Evolutionary conservation across 2,113 vertebrate species (phyloP), one percentile per base, ranked within the genome.

Genomic region (Alosa alosa): DNA sequence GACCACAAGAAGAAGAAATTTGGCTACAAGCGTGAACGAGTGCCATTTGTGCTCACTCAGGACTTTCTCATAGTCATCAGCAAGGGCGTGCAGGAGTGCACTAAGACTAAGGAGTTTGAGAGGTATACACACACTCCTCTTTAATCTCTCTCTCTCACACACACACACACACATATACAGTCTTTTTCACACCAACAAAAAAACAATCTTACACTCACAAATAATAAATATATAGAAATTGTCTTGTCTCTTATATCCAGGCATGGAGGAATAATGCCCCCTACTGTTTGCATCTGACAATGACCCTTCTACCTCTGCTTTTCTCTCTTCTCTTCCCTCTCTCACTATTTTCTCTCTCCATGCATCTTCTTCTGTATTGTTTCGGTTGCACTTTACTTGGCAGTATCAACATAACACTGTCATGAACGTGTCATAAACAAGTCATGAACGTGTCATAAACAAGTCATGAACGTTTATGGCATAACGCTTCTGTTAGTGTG

Each of bases 1-100:
- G 95, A 96, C 31, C 95, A 96, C 85, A 96, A 96, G 89, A 96
- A 94, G 90, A 94, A 96, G 91, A 96, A 96, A 75, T 96, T 96
- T 55, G 95, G 95, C 4, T 96, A 96, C 87, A 96, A 96, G 85
- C 91, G 95, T 10, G 95, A 96, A 47, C 91, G 95, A 0, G 95
- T 96, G 0, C 95, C 95, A 31, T 96, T 96, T 6, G 95, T 96
- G 11, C 93, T 96, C 18, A 96, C 95, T 0, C 95, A 96, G 91
- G 95, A 96, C 89, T 96, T 96, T 90, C 93, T 96, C n/a, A 93
- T 96, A 1, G 95, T 96, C 91, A 96, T 96, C 89, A 95, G 95
- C 6, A 96, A 96, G 88, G 95, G 95, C 17, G 86, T 93, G 18
- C 95, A 93, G 91, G 95, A 96, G 82, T 94, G 94, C 3, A 95